Percentiles rank a stretch among this genome's conserved stretches.
These are phyloP conservation scores for Sebastes variabilis DNA, from an alignment of 2,797 vertebrate genomes.

Conservation along the genomic window DNA sequence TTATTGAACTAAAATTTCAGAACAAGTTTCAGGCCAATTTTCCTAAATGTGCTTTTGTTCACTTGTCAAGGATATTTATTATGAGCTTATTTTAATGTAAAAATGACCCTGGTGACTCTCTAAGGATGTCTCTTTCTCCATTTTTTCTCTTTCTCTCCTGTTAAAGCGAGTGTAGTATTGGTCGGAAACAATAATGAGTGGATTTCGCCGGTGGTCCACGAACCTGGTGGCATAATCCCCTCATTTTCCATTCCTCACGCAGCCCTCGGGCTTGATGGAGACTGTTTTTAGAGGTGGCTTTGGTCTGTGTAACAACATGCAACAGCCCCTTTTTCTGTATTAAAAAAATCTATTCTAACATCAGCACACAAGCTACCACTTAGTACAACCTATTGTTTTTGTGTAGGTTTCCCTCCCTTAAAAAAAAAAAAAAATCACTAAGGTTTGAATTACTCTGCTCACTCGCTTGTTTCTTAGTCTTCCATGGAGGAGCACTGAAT, in stretches of 20 bases:
- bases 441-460: constrained; percentile 70
- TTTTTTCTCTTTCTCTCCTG: background rate
- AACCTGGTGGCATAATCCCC: constrained; percentile 69
- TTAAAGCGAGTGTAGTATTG: constrained; percentile 51
- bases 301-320: constrained; percentile 70
- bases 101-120: constrained; percentile 4
- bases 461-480: constrained; percentile 64
- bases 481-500: constrained; percentile 61
- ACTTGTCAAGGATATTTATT: constrained; percentile 19
- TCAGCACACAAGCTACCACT: constrained; percentile 61
- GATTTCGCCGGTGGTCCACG: constrained; percentile 52
- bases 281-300: constrained; percentile 72
- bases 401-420: constrained; percentile 24
- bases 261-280: constrained; percentile 63
- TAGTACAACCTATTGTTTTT: constrained; percentile 61
- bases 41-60: constrained; percentile 15
- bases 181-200: constrained; percentile 60
- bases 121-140: constrained; percentile 44
- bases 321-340: constrained; percentile 37
- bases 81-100: constrained; percentile 5
- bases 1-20: background rate
- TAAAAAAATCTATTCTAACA: constrained; percentile 67
- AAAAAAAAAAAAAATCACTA: constrained; percentile 26
- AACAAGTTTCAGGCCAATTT: constrained; percentile 2
- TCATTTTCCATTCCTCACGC: constrained; percentile 71